phyloP scores from a whole-genome alignment of 2,888 invertebrate genomes.

The Pandemis corylana region DNA sequence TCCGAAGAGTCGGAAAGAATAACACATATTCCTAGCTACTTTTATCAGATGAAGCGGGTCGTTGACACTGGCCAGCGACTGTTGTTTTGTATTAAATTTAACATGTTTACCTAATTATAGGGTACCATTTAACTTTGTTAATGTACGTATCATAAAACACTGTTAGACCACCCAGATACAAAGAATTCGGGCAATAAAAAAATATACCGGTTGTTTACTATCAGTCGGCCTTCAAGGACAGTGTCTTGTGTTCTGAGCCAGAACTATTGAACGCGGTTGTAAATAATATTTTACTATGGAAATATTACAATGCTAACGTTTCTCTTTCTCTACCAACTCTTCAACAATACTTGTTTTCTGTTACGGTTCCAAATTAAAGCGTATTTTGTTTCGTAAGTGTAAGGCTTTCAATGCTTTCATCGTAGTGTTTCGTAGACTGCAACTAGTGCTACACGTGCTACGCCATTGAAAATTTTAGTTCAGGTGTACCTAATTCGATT shows the following conservation, averaged over 20 bases:
- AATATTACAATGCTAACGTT: conserved; percentile 20
- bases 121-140: conserved; percentile 32
- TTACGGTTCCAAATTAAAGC: neutral
- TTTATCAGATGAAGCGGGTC: conserved; percentile 27
- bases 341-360: neutral
- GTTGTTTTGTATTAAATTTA: conserved; percentile 21
- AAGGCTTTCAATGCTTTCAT: neutral
- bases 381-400: too few relatives aligned
- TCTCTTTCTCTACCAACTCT: neutral
- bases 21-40: conserved; percentile 3
- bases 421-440: neutral
- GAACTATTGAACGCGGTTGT: conserved; percentile 30
- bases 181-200: conserved; percentile 39
- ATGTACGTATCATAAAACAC: conserved; percentile 33
- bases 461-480: conserved; percentile 22
- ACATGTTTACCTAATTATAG: conserved; percentile 33
- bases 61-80: conserved; percentile 21
- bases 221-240: conserved; percentile 38
- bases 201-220: conserved; percentile 41
- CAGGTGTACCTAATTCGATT: neutral
- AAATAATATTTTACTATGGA: conserved; percentile 31
- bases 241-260: conserved; percentile 22
- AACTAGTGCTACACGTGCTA: conserved; percentile 29
- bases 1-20: conserved; percentile 26
- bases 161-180: conserved; percentile 42